Evolutionary conservation across 2,888 invertebrate species (phyloP).

Genomic region (Pemphredon lugubris): DNA sequence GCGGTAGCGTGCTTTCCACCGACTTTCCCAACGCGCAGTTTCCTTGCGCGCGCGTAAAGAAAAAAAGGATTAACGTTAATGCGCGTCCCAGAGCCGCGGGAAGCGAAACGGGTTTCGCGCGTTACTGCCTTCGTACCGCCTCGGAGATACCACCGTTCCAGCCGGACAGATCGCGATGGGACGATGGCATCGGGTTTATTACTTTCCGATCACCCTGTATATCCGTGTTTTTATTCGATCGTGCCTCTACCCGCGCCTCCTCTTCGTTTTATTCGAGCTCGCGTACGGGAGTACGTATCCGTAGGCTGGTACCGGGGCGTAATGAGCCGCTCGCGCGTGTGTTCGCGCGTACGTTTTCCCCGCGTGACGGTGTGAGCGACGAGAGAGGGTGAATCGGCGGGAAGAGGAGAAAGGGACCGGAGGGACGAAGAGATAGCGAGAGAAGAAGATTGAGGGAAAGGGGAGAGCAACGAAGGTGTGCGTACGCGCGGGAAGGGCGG

Average conservation of each 20-base stretch:
- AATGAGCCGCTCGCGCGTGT: slow-evolving; percentile 11
- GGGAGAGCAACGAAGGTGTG: not conserved
- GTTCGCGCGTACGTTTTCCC: slow-evolving; percentile 1
- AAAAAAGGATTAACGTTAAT: not conserved
- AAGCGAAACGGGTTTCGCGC: not conserved
- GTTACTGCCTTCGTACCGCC: not conserved
- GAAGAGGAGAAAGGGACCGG: no score
- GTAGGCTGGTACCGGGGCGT: not conserved
- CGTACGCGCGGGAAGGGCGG: not conserved
- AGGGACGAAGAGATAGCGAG: not conserved
- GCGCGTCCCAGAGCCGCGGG: not conserved
- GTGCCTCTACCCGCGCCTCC: slow-evolving; percentile 21
- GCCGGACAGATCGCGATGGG: not conserved
- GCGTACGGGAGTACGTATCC: slow-evolving; percentile 8
- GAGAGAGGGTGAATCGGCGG: not conserved
- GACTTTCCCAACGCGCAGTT: slow-evolving; percentile 8
- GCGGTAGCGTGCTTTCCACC: slow-evolving; percentile 7
- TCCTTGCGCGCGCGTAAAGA: not conserved
- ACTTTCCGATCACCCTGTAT: slow-evolving; percentile 39
- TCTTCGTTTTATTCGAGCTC: slow-evolving; percentile 27
- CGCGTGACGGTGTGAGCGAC: not conserved
- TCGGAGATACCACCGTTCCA: no score
- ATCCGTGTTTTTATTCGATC: slow-evolving; percentile 36
- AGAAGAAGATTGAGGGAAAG: not conserved
- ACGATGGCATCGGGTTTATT: not conserved